Percentiles rank a stretch among this genome's conserved stretches.
phyloP scores from a whole-genome alignment of 2,113 vertebrate genomes.

The Ornithorhynchus anatinus region DNA sequence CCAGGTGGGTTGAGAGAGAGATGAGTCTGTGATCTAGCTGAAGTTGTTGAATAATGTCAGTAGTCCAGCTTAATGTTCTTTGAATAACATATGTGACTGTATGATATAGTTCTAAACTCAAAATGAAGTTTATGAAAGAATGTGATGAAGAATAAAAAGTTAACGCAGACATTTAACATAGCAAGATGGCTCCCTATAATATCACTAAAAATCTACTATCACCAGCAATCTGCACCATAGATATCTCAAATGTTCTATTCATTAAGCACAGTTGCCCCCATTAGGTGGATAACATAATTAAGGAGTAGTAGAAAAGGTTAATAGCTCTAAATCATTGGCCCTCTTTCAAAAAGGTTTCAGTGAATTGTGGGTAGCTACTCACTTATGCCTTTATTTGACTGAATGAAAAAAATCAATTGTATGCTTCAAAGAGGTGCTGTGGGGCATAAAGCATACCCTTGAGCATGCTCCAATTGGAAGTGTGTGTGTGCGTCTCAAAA shows the following conservation, averaged over 20 bases:
- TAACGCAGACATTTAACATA: not conserved
- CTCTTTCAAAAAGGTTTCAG: slow-evolving; percentile 1
- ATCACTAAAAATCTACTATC: not conserved
- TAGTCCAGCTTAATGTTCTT: not conserved
- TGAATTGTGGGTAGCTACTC: not conserved
- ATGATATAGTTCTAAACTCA: not conserved
- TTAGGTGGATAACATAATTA: not conserved
- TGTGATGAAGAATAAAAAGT: not conserved
- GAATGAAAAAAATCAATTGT: not conserved
- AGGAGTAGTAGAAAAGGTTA: not conserved
- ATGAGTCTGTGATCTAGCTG: too few species aligned
- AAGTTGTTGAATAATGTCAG: too few species aligned
- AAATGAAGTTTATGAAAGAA: not conserved
- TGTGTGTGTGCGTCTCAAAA: too few species aligned
- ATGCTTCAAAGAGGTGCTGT: not conserved
- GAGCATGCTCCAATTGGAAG: not conserved
- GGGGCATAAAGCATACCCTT: not conserved
- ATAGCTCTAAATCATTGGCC: not conserved
- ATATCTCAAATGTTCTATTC: not conserved
- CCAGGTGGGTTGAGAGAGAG: too few species aligned
- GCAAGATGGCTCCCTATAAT: not conserved
- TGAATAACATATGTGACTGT: not conserved
- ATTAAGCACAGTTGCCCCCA: not conserved
- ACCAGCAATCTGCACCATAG: not conserved
- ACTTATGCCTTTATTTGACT: not conserved